These are phyloP conservation scores for Gallinago media DNA, from an alignment of 2,113 vertebrate species.

Conservation along the genomic window DNA sequence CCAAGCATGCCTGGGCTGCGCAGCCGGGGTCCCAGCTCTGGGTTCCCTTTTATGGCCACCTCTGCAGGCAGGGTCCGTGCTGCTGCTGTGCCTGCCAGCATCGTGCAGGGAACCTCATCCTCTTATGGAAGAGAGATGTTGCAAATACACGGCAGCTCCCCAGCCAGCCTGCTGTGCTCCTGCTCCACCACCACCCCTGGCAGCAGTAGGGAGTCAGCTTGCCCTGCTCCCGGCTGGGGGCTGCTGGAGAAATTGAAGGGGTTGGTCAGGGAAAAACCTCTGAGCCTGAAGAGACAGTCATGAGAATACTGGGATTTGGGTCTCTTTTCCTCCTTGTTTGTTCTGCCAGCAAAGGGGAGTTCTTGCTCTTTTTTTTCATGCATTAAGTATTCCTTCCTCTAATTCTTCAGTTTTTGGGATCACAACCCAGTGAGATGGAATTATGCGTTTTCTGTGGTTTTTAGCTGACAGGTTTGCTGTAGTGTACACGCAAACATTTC, in stretches of 20 bases:
- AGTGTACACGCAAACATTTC: rapidly evolving
- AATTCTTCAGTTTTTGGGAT: not conserved
- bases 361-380: not conserved
- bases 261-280: not conserved
- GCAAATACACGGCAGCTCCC: not conserved
- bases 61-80: not conserved
- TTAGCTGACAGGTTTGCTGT: not conserved
- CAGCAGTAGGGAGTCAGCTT: not conserved
- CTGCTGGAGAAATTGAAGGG: not conserved
- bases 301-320: not conserved
- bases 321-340: rapidly evolving
- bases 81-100: not conserved
- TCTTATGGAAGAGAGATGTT: not conserved
- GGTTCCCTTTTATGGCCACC: not conserved
- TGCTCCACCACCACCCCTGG: not conserved
- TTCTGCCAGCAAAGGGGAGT: not conserved
- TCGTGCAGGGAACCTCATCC: rapidly evolving
- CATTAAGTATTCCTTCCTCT: not conserved
- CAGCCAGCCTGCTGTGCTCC: rapidly evolving
- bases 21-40: not conserved
- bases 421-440: not conserved
- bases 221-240: not conserved
- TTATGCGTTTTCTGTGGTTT: not conserved
- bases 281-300: not conserved
- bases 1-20: rapidly evolving